Conservation (phyloP, 2,113 vertebrate species). For the Illadopsis cleaveri region DNA sequence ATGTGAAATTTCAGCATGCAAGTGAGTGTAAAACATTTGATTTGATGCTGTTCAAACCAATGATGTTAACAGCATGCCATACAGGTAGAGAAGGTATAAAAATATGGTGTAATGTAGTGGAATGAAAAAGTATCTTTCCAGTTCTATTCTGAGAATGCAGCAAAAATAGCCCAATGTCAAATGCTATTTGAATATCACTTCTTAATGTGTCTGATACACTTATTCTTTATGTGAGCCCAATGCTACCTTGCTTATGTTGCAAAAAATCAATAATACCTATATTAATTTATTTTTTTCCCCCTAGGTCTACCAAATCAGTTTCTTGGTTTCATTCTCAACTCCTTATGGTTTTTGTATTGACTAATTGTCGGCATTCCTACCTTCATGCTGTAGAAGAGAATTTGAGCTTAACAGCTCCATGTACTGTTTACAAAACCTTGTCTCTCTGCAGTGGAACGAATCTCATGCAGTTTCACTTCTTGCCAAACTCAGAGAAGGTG, state of each 20-base stretch:
- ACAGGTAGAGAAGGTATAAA: not conserved
- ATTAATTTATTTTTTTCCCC: not conserved
- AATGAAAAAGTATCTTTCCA: not conserved
- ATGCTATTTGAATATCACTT: constrained; percentile 17
- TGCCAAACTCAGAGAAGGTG: not conserved
- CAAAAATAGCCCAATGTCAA: constrained; percentile 61
- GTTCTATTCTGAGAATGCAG: constrained; percentile 2
- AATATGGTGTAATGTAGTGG: not conserved
- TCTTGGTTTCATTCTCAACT: not conserved
- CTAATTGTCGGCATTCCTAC: not conserved
- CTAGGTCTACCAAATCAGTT: not conserved
- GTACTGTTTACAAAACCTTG: not conserved
- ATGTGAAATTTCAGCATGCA: not conserved
- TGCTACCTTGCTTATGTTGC: constrained; percentile 5
- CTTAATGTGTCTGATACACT: constrained; percentile 22
- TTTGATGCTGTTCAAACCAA: not conserved
- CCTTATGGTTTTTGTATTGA: not conserved
- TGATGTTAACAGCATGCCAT: not conserved
- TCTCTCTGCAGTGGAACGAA: not conserved
- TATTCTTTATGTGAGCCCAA: not conserved
- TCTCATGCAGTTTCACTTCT: not conserved
- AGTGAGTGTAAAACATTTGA: not conserved
- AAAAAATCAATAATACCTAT: not conserved
- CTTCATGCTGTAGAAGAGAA: not conserved
- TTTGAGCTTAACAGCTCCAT: not conserved